phyloP scores from a whole-genome alignment of 2,888 invertebrate species.

The Zele albiditarsus region DNA sequence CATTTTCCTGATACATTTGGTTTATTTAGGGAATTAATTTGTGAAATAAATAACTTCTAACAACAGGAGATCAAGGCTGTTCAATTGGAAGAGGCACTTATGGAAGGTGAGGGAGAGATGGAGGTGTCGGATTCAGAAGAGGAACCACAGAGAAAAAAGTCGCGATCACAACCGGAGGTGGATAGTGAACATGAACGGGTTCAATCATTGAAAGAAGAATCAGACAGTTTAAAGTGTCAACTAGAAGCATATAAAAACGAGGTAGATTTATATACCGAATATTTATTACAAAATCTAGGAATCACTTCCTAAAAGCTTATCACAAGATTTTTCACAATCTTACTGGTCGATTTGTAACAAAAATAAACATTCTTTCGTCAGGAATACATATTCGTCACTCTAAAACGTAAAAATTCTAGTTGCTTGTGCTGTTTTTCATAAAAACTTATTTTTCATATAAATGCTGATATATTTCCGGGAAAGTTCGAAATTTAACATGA shows the following conservation, averaged over 20 bases:
- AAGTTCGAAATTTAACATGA: too few relatives aligned
- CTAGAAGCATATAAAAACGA: slow-evolving; percentile 96
- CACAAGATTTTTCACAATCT: too few relatives aligned
- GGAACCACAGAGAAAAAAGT: slow-evolving; percentile 70
- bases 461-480: too few relatives aligned
- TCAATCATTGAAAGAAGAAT: slow-evolving; percentile 82
- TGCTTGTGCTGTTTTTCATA: too few relatives aligned
- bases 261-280: slow-evolving; percentile 56
- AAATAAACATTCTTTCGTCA: too few relatives aligned
- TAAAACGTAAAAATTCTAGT: too few relatives aligned
- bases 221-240: slow-evolving; percentile 91
- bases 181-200: slow-evolving; percentile 62
- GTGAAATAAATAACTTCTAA: background rate
- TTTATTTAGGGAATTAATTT: background rate
- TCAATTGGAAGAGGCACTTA: slow-evolving; percentile 79
- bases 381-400: too few relatives aligned
- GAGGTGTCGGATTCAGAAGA: slow-evolving; percentile 88
- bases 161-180: slow-evolving; percentile 58
- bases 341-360: too few relatives aligned
- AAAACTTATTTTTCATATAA: too few relatives aligned
- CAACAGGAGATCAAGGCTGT: slow-evolving; percentile 81
- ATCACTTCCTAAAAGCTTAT: too few relatives aligned
- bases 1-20: background rate
- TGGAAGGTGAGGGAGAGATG: slow-evolving; percentile 88
- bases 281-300: background rate